Percentiles rank a stretch among this genome's conserved stretches.
Conservation (phyloP, 2,888 invertebrate genomes). For the Drosophila tripunctata region DNA sequence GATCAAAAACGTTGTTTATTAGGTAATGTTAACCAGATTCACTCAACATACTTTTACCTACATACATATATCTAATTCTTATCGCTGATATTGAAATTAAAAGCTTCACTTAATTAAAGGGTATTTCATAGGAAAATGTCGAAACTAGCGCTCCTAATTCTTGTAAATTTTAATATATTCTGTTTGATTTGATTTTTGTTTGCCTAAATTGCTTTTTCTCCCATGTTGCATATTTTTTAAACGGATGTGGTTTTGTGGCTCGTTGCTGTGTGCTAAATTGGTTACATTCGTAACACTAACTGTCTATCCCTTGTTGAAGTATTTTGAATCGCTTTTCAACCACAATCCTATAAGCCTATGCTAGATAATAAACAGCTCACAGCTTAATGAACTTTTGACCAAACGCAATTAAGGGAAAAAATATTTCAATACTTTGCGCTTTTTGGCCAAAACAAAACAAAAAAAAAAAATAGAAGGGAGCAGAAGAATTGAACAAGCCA, state of each 20-base stretch:
- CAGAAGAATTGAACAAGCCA: constrained; percentile 65
- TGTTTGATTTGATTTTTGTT: background rate
- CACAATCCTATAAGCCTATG: constrained; percentile 47
- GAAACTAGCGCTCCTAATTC: no score
- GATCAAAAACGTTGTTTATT: no score
- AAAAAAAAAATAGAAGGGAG: no score
- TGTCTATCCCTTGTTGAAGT: constrained; percentile 9
- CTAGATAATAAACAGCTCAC: constrained; percentile 74
- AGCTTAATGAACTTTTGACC: constrained; percentile 69
- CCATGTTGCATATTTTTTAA: background rate
- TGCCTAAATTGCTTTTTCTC: constrained; percentile 2
- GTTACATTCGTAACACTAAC: constrained; percentile 39
- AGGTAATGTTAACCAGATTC: no score
- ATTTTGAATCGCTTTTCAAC: constrained; percentile 33
- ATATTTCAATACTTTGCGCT: constrained; percentile 28
- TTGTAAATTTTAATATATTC: no score
- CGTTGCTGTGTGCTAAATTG: constrained; percentile 39
- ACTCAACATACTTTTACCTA: no score
- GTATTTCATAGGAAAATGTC: no score
- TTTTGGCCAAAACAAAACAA: constrained; percentile 23
- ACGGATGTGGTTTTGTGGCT: constrained; percentile 43
- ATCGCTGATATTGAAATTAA: no score
- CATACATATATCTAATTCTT: no score
- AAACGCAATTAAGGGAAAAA: constrained; percentile 52
- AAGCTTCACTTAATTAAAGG: no score